Base-by-base conservation (phyloP, 2,113 vertebrate species). In the Tinamus guttatus region DNA sequence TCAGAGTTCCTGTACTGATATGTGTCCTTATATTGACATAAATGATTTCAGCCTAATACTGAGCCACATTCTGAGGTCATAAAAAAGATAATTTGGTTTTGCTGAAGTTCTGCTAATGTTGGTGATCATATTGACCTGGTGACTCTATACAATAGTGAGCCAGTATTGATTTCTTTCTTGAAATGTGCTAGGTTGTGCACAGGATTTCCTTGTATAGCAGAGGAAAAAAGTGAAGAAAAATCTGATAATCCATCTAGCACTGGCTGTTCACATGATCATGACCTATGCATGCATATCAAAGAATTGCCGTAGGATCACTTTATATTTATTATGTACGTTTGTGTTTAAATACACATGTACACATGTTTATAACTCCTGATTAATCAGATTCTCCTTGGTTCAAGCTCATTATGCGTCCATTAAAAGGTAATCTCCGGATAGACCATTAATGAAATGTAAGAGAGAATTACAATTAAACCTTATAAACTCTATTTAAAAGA, bases 271-370 rank as follows among this genome's bases (percentile, higher is more conserved):
- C 59, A 34, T 38, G n/a, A 34, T 70, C 67, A 85, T 11, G 69
- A 9, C 10, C 10, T 68, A 43, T 9, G 58, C 0, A 1, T 43
- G 7, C 5, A 24, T 11, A 28, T 22, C 1, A 2, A 9, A n/a
- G 4, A 32, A 38, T 19, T 28, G 12, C 25, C 58, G 13, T 4
- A 20, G 15, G 9, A 79, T 82, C 82, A 79, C 82, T 82, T n/a
- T 79, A n/a, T 52, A 34, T 58, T 5, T 32, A 32, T 4, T 52
- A 24, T 7, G 6, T 43, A 62, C 12, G 32, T 68, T 43, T 22
- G 21, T 36, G 2, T 25, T 43, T 40, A 73, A 18, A 56, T 76
- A 52, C 4, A 49, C 8, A 47, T 30, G 2, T 11, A 52, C 51
- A 8, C 16, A 2, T 54, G 22, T 62, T 41, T 63, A 59, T 15